phyloP scores from a whole-genome alignment of 2,888 invertebrate species.

The Frankliniella fusca region DNA sequence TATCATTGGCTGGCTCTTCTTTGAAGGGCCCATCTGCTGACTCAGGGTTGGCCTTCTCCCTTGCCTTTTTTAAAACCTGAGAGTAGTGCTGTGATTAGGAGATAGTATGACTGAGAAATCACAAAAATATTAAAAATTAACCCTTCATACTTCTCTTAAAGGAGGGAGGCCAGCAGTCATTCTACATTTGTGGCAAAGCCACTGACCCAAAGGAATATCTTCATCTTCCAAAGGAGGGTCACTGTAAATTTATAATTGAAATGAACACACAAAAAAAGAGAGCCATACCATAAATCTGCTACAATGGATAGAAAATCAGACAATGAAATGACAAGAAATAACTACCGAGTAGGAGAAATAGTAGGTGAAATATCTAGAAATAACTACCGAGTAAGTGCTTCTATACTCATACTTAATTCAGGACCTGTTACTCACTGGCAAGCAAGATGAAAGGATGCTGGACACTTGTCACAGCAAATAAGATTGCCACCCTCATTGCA shows the following conservation, averaged over 20 bases:
- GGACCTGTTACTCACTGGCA: slow-evolving; percentile 73
- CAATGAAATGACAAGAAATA: background rate
- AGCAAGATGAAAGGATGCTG: slow-evolving; percentile 90
- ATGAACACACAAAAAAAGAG: background rate
- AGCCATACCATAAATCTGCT: slow-evolving; percentile 14
- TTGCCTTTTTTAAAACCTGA: slow-evolving; percentile 30
- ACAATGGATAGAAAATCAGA: background rate
- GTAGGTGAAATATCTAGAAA: too few relatives aligned
- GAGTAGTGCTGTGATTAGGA: too few relatives aligned
- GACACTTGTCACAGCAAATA: slow-evolving; percentile 93
- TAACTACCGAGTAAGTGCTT: background rate
- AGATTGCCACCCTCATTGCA: slow-evolving; percentile 93
- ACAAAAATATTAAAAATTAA: background rate
- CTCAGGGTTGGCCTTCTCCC: background rate
- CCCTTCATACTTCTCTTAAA: slow-evolving; percentile 35
- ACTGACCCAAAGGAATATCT: slow-evolving; percentile 85
- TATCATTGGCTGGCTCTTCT: background rate
- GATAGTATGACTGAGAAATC: too few relatives aligned
- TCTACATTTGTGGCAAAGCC: slow-evolving; percentile 81
- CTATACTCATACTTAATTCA: too few relatives aligned
- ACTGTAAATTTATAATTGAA: slow-evolving; percentile 52
- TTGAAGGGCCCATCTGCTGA: background rate
- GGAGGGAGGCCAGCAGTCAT: slow-evolving; percentile 32
- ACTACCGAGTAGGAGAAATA: background rate
- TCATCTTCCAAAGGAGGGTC: slow-evolving; percentile 88